Percentiles rank a stretch among this genome's conserved stretches.
Conservation (phyloP, 2,113 vertebrate species). For the Lophotis ruficrista region DNA sequence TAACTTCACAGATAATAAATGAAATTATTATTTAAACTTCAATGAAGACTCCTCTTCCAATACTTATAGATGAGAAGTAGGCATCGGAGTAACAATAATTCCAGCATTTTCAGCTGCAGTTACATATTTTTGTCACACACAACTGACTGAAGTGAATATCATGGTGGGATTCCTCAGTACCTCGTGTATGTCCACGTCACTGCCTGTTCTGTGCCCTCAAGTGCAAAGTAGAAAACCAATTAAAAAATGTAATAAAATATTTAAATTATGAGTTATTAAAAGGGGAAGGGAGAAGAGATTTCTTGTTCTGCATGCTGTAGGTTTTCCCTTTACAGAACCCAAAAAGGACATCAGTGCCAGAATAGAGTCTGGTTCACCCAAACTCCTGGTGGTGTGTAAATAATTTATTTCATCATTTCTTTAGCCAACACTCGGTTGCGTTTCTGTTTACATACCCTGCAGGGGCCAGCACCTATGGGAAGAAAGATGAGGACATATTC, state of each 20-base stretch:
- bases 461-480: constrained; percentile 52
- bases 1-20: background rate
- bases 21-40: too few relatives aligned
- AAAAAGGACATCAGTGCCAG: background rate
- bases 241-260: background rate
- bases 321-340: background rate
- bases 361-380: background rate
- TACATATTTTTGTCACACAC: rapidly evolving
- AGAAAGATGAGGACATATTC: constrained; percentile 62
- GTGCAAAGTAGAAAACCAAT: background rate
- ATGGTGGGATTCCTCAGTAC: background rate
- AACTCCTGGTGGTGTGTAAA: background rate
- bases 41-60: background rate
- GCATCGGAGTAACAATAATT: background rate
- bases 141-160: background rate
- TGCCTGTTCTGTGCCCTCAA: background rate
- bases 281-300: background rate
- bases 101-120: background rate
- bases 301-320: background rate
- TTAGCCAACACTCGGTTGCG: background rate
- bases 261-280: background rate
- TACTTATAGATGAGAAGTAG: background rate
- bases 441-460: constrained; percentile 48
- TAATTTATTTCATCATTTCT: constrained; percentile 16
- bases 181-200: rapidly evolving